Conservation (phyloP, 1,140 invertebrate species). For the Dryas iulia region DNA sequence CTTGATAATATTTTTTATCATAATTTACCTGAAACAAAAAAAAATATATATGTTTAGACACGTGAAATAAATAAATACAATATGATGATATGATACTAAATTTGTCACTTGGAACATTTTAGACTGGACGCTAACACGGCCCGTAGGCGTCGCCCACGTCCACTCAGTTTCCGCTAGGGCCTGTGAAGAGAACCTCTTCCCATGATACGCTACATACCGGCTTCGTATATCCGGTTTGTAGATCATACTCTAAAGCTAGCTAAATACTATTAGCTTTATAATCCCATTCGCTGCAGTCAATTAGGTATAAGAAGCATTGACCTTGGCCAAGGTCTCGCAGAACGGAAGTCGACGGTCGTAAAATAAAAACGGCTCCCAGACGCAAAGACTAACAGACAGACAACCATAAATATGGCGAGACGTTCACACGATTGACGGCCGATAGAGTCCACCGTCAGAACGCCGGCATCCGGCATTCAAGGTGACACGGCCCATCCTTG, state of each 20-base stretch:
- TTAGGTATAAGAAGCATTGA: conserved; percentile 52
- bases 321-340: conserved; percentile 62
- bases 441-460: conserved; percentile 68
- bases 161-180: conserved; percentile 55
- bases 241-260: conserved; percentile 10
- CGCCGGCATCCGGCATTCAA: conserved; percentile 73
- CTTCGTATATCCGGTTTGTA: conserved; percentile 1
- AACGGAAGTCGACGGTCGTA: conserved; percentile 71
- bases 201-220: conserved; percentile 18
- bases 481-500: conserved; percentile 73
- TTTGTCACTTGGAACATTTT: conserved; percentile 53
- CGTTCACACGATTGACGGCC: conserved; percentile 72
- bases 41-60: neutral
- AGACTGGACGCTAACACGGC: conserved; percentile 48
- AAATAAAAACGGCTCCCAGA: conserved; percentile 69
- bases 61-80: neutral
- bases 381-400: conserved; percentile 64
- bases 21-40: neutral
- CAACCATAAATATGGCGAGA: conserved; percentile 68
- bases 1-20: too few species aligned
- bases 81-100: conserved; percentile 50
- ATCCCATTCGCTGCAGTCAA: conserved; percentile 44
- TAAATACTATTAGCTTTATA: conserved; percentile 8
- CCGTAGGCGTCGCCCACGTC: conserved; percentile 64
- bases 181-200: conserved; percentile 46